A percentile compares a stretch with the other conserved stretches of the same genome.
These are phyloP conservation scores for Halesus radiatus DNA, from an alignment of 1,140 invertebrate species.

Conservation along the genomic window DNA sequence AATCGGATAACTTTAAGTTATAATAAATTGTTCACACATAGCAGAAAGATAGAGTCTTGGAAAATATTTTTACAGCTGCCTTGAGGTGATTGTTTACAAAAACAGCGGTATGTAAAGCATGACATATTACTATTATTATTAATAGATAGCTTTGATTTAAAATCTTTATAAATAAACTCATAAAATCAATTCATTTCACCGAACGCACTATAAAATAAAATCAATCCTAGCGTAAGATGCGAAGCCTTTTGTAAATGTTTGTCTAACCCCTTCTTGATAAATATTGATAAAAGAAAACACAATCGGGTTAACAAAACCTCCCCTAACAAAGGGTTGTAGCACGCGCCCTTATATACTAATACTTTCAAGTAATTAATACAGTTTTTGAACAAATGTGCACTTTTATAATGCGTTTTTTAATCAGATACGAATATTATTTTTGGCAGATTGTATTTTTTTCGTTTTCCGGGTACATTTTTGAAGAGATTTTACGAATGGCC, in stretches of 20 bases:
- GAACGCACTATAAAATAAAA: not conserved
- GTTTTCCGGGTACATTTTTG: not conserved
- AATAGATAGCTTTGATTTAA: too few relatives aligned
- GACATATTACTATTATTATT: too few relatives aligned
- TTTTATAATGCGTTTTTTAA: not conserved
- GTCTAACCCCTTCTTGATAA: conserved; percentile 25
- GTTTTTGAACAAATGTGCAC: not conserved
- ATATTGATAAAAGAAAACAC: conserved; percentile 29
- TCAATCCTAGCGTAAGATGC: conserved; percentile 5
- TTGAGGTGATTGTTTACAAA: too few relatives aligned
- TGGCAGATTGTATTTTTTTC: conserved; percentile 2
- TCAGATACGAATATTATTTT: not conserved
- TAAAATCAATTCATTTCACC: not conserved
- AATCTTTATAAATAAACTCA: too few relatives aligned
- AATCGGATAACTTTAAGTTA: too few relatives aligned
- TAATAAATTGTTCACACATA: too few relatives aligned
- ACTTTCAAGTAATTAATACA: conserved; percentile 28
- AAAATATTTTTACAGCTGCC: too few relatives aligned
- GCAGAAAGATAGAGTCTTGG: too few relatives aligned
- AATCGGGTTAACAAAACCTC: conserved; percentile 12
- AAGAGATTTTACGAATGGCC: too few relatives aligned
- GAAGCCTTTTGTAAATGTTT: not conserved
- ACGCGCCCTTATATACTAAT: not conserved
- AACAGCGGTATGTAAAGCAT: too few relatives aligned
- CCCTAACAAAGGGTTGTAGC: conserved; percentile 17